These are phyloP conservation scores for Danaus melanippus DNA, from an alignment of 1,140 invertebrate genomes.

Conservation along the genomic window DNA sequence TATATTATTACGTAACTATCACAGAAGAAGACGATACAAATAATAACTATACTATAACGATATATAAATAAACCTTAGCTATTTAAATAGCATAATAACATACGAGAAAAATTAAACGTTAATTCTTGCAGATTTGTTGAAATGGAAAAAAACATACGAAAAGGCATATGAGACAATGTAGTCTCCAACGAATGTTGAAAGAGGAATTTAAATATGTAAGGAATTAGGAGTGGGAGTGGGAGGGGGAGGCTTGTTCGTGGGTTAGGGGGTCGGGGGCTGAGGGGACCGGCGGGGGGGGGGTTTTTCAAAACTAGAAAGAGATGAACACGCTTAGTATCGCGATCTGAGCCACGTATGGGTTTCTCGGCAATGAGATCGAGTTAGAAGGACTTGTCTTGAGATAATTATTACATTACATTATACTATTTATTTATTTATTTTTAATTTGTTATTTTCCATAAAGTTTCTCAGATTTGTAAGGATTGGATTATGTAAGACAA, in stretches of 20 bases:
- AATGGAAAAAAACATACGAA: slow-evolving; percentile 39
- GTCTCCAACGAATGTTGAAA: slow-evolving; percentile 54
- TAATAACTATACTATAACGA: no score
- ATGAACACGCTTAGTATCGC: slow-evolving; percentile 69
- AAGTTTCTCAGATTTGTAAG: no score
- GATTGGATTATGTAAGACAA: no score
- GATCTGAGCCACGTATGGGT: slow-evolving; percentile 43
- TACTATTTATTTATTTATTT: no score
- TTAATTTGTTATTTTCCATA: no score
- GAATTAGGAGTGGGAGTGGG: slow-evolving; percentile 60
- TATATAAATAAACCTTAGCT: no score
- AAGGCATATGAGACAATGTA: slow-evolving; percentile 63
- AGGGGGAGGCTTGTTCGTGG: slow-evolving; percentile 5
- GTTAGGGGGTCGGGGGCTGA: slow-evolving; percentile 12
- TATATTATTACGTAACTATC: no score
- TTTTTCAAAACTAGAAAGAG: slow-evolving; percentile 71
- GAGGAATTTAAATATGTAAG: slow-evolving; percentile 71
- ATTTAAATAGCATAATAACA: no score
- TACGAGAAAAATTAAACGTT: background rate
- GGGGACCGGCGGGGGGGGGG: slow-evolving; percentile 24
- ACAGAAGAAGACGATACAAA: no score
- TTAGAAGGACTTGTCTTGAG: slow-evolving; percentile 42
- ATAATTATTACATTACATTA: slow-evolving; percentile 17
- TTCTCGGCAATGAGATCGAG: slow-evolving; percentile 20
- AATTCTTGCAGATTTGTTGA: slow-evolving; percentile 14